Conservation (phyloP, 2,888 invertebrate species). For the Drosophila recens region DNA sequence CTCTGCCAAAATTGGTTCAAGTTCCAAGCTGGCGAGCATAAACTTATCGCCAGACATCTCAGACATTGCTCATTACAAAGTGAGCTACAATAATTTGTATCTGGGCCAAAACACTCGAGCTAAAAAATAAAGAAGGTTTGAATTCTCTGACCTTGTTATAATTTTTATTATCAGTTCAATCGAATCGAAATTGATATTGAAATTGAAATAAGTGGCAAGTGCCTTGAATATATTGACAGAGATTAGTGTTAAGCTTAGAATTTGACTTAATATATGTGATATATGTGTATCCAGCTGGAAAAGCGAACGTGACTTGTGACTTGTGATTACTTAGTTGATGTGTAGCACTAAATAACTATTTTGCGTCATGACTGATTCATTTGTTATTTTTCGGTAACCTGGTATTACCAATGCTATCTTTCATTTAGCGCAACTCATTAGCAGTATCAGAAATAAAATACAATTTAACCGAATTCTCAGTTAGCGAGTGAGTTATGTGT, state of each 20-base stretch:
- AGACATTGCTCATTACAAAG: background rate
- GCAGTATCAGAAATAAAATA: constrained; percentile 1
- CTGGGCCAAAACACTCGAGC: constrained; percentile 17
- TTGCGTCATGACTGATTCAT: constrained; percentile 53
- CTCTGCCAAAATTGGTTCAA: too few relatives aligned
- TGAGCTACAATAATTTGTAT: background rate
- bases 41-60: constrained; percentile 8
- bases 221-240: constrained; percentile 13
- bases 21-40: too few relatives aligned
- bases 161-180: constrained; percentile 10
- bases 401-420: constrained; percentile 11
- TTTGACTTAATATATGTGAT: background rate
- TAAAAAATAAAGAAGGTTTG: background rate
- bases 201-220: background rate
- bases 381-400: constrained; percentile 1
- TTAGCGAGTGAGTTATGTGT: constrained; percentile 14
- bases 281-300: background rate
- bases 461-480: constrained; percentile 9
- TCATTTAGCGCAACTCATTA: constrained; percentile 29
- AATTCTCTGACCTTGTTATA: constrained; percentile 13
- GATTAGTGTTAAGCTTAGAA: constrained; percentile 13
- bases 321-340: background rate
- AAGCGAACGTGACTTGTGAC: background rate
- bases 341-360: background rate
- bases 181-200: background rate